phyloP scores from a whole-genome alignment of 1,140 invertebrate species.

The Brachionus manjavacas region DNA sequence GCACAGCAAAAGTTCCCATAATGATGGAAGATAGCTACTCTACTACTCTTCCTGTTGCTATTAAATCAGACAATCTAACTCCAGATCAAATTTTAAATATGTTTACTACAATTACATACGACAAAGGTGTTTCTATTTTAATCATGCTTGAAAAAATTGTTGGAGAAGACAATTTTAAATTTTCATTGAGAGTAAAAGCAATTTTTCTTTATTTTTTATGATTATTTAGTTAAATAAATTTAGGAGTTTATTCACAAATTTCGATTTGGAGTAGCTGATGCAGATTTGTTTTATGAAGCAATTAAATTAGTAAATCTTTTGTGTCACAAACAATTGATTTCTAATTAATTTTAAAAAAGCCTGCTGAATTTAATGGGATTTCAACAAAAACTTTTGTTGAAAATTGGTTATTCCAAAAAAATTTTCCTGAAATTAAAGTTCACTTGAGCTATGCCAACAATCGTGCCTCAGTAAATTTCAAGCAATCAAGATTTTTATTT shows the following conservation, averaged over 20 bases:
- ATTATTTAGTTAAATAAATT: not conserved
- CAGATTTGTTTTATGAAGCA: conserved; percentile 11
- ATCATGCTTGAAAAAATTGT: not conserved
- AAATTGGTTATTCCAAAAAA: conserved; percentile 36
- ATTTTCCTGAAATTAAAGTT: conserved; percentile 29
- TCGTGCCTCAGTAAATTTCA: not conserved
- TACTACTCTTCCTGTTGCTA: not conserved
- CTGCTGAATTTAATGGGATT: not conserved
- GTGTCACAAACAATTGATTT: not conserved
- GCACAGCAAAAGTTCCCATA: not conserved
- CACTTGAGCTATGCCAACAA: not conserved
- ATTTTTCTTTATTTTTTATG: not conserved
- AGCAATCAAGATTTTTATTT: not conserved
- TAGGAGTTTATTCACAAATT: not conserved
- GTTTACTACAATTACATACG: conserved; percentile 87
- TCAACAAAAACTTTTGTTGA: not conserved
- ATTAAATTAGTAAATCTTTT: not conserved
- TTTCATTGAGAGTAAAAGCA: not conserved
- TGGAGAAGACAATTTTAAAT: not conserved
- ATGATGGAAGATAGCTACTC: conserved; percentile 38
- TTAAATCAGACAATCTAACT: not conserved
- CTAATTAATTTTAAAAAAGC: not conserved
- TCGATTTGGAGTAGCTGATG: not conserved
- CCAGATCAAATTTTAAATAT: conserved; percentile 76
- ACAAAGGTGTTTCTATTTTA: conserved; percentile 53